Base-by-base conservation (phyloP, 2,888 invertebrate species). In the Cenopis cana region DNA sequence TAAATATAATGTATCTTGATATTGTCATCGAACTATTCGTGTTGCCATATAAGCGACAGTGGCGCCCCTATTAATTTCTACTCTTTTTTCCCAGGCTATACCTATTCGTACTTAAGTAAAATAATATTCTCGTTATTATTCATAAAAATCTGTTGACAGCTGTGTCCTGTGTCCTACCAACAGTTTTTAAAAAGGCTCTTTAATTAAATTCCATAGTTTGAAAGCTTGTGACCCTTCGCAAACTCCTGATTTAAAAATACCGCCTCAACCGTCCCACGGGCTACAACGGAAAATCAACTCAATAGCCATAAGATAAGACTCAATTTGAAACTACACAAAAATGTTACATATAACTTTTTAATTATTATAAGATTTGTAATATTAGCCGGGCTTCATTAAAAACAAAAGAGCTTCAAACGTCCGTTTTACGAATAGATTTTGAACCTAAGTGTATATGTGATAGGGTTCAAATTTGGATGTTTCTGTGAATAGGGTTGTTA, bases 181-280 rank as follows among this genome's bases (percentile, higher is more conserved):
- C 18, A 61, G 29, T 50, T 62, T 62, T 62, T 62, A 18, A 62
- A n/a, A 62, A 33, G 17, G 46, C 6, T 5, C 14, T 33, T 12
- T 36, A 62, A 62, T 62, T 62, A 62, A 50, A 62, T 62, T 62
- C 18, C 46, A 10, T 60, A 60, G 50, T 62, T 49, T 49, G 17
- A 62, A 50, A 62, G 61, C 46, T 24, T 49, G 29, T 29, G 49
- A 50, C 61, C 61, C 61, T 50, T 10, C 49, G 29, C 5, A 17
- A 11, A 50, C 10, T 55, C 24, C 12, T 50, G 18, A 11, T 11
- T 18, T 52, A 2, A 20, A 24, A 20, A 18, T 14, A 12, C 20
- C 12, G 6, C 24, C 29, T n/a, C 14, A n/a, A 20, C 29, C 9
- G 46, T 12, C 5, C 46, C n/a, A n/a, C 8, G n/a, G 9, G 9